Percentiles rank a stretch among this genome's conserved stretches.
phyloP scores from a whole-genome alignment of 2,888 invertebrate genomes.

The Opisthograptis luteolata region DNA sequence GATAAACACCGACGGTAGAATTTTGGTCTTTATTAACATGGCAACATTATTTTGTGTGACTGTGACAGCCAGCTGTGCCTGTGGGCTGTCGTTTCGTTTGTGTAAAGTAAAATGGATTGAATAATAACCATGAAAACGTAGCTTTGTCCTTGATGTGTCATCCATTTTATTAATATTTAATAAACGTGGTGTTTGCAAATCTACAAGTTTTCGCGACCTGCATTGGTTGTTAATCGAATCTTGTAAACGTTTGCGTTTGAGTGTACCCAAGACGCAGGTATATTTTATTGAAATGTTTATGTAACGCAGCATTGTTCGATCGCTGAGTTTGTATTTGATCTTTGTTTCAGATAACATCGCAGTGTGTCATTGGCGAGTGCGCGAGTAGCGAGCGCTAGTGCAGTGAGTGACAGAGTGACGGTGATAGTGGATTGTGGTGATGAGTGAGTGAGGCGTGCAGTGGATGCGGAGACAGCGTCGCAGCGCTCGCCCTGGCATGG shows the following conservation, averaged over 20 bases:
- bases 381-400: constrained; percentile 48
- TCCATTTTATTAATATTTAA: constrained; percentile 70
- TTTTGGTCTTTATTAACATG: constrained; percentile 39
- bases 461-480: constrained; percentile 71
- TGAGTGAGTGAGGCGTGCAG: constrained; percentile 50
- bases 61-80: constrained; percentile 80
- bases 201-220: constrained; percentile 33
- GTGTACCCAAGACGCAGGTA: constrained; percentile 54
- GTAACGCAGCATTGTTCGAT: constrained; percentile 77
- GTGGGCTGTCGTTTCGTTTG: too few relatives aligned
- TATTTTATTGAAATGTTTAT: constrained; percentile 78
- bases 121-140: constrained; percentile 68
- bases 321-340: constrained; percentile 68
- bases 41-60: constrained; percentile 59
- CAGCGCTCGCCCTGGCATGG: constrained; percentile 81
- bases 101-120: constrained; percentile 54
- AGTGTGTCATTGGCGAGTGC: constrained; percentile 52
- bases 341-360: constrained; percentile 76
- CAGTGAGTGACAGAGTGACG: constrained; percentile 30
- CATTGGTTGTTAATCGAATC: constrained; percentile 5
- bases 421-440: constrained; percentile 49
- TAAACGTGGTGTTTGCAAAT: constrained; percentile 60
- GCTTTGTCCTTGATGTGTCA: constrained; percentile 80
- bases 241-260: constrained; percentile 30
- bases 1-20: constrained; percentile 41